These are phyloP conservation scores for Bradypodion ventrale DNA, from an alignment of 2,797 vertebrate genomes.

Conservation along the genomic window DNA sequence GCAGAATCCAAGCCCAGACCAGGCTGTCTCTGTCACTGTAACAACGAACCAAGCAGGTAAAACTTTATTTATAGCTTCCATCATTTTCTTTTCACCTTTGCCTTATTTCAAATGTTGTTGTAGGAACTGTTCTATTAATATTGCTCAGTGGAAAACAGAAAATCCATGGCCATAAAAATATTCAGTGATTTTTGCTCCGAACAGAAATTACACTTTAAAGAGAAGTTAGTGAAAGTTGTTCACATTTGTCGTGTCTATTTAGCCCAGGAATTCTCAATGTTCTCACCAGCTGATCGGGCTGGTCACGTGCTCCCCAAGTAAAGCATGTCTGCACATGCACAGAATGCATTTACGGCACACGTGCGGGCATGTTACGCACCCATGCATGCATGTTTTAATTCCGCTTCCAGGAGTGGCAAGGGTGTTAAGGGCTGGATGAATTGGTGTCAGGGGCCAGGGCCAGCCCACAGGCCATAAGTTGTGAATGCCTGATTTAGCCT, in stretches of 20 bases:
- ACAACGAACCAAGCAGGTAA: conserved; percentile 98
- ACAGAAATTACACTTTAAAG: conserved; percentile 21
- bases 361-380: too few species aligned
- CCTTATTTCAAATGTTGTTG: neutral
- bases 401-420: too few species aligned
- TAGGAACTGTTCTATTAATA: conserved; percentile 22
- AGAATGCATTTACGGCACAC: too few species aligned
- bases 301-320: too few species aligned
- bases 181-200: conserved; percentile 38
- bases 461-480: too few species aligned
- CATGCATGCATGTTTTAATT: too few species aligned
- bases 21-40: conserved; percentile 93
- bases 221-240: neutral
- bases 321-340: too few species aligned
- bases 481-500: too few species aligned
- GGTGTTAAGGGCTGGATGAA: too few species aligned
- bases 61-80: neutral
- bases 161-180: neutral
- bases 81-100: neutral
- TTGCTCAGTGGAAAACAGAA: neutral
- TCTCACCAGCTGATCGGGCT: too few species aligned
- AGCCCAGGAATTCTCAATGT: too few species aligned
- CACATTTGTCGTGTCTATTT: neutral
- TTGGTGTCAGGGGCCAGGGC: too few species aligned
- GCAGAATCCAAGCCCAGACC: conserved; percentile 90